These are phyloP conservation scores for Mormyrus iriodes DNA, from an alignment of 2,113 vertebrate genomes.

Conservation along the genomic window DNA sequence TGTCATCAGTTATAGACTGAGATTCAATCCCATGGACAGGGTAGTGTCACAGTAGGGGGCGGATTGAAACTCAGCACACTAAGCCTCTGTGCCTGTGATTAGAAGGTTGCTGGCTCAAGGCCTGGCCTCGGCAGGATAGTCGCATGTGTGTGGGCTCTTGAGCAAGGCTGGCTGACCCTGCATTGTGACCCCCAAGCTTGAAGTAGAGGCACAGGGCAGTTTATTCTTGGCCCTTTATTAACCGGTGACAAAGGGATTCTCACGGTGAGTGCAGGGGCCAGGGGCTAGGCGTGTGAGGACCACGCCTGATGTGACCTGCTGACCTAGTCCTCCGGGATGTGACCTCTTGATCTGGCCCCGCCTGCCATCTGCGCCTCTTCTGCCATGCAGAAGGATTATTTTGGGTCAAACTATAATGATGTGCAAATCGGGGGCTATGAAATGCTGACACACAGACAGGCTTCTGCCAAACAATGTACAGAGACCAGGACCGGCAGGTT, in stretches of 20 bases:
- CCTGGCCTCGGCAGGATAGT: background rate
- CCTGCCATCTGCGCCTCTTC: background rate
- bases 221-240: background rate
- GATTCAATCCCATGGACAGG: background rate
- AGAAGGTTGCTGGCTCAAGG: background rate
- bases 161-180: background rate
- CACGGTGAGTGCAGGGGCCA: background rate
- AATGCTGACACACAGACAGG: background rate
- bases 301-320: background rate
- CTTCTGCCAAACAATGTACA: background rate
- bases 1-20: background rate
- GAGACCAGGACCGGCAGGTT: background rate
- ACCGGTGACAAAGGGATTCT: background rate
- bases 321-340: background rate
- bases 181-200: background rate
- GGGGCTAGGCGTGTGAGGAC: background rate
- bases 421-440: background rate
- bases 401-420: background rate
- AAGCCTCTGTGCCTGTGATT: background rate
- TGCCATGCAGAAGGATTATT: background rate
- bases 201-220: background rate
- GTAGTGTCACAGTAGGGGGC: background rate
- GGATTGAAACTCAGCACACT: background rate
- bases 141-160: background rate
- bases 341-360: background rate